Evolutionary conservation across 2,797 vertebrate species (phyloP).

Genomic region (Sciaenops ocellatus): DNA sequence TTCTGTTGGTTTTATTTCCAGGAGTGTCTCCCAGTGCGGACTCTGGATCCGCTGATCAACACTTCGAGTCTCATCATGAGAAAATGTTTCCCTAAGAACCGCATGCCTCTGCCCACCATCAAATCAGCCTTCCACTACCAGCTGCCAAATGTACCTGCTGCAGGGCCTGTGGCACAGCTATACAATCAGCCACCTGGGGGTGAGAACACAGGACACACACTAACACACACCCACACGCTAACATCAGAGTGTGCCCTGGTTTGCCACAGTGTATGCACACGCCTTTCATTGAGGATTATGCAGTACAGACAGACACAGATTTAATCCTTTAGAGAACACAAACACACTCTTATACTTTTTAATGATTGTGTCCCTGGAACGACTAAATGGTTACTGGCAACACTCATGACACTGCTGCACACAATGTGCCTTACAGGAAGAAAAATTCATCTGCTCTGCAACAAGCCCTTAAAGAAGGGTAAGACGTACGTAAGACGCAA

Average conservation of each 20-base stretch:
- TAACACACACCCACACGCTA: slow-evolving; percentile 4
- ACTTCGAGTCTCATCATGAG: slow-evolving; percentile 98
- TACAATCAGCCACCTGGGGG: slow-evolving; percentile 93
- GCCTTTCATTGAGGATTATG: slow-evolving; percentile 14
- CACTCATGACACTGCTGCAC: slow-evolving; percentile 65
- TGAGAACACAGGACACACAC: slow-evolving; percentile 72
- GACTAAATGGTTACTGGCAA: slow-evolving; percentile 36
- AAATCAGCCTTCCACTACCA: slow-evolving; percentile 93
- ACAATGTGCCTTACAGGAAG: slow-evolving; percentile 75
- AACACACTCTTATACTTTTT: neutral
- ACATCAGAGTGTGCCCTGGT: slow-evolving; percentile 18
- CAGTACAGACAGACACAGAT: slow-evolving; percentile 9
- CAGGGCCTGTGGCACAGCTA: slow-evolving; percentile 93
- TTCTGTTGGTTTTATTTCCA: slow-evolving; percentile 66
- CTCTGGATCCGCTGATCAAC: slow-evolving; percentile 95
- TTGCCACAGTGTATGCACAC: slow-evolving; percentile 21
- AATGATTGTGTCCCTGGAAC: slow-evolving; percentile 22
- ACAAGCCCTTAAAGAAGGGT: slow-evolving; percentile 78
- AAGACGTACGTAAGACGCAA: slow-evolving; percentile 68
- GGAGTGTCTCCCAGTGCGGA: slow-evolving; percentile 97
- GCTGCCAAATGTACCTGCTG: slow-evolving; percentile 89
- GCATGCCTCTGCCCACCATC: slow-evolving; percentile 95
- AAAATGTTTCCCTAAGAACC: slow-evolving; percentile 99
- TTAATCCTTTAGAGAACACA: neutral
- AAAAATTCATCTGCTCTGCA: slow-evolving; percentile 62